Percentiles rank a stretch among this genome's conserved stretches.
phyloP scores from a whole-genome alignment of 2,797 vertebrate species.

The Sebastes taczanowskii region DNA sequence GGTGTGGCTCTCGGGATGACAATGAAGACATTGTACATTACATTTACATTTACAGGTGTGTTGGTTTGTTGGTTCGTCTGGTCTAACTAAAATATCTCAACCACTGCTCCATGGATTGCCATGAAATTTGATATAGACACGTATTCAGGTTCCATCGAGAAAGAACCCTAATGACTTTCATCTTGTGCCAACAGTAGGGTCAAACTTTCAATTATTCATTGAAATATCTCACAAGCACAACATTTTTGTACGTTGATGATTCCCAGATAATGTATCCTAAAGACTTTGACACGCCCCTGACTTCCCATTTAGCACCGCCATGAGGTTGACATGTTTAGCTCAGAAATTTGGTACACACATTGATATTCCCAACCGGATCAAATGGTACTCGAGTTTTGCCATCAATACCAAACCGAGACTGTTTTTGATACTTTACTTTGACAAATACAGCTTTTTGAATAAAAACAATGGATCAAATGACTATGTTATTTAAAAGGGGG shows the following conservation, averaged over 20 bases:
- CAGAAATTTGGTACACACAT: not conserved
- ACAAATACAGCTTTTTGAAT: too few relatives aligned
- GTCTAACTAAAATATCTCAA: not conserved
- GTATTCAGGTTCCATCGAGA: not conserved
- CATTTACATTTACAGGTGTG: not conserved
- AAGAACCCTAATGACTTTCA: not conserved
- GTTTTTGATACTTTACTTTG: too few relatives aligned
- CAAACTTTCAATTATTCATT: not conserved
- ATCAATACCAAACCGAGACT: too few relatives aligned
- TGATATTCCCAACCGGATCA: not conserved
- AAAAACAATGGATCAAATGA: too few relatives aligned
- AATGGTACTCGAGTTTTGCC: too few relatives aligned
- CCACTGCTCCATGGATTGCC: not conserved
- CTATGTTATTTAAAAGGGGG: too few relatives aligned
- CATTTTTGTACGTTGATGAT: not conserved
- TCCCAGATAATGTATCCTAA: not conserved
- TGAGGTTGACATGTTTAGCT: not conserved
- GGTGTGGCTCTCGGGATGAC: not conserved
- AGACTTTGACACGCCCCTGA: not conserved
- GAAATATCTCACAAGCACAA: not conserved
- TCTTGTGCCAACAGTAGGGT: not conserved
- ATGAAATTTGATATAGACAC: not conserved
- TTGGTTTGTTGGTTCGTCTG: not conserved
- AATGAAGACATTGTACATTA: not conserved
- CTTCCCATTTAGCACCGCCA: not conserved